Percentiles rank a stretch among this genome's conserved stretches.
phyloP scores from a whole-genome alignment of 1,140 invertebrate genomes.

The Heterodera carotae region DNA sequence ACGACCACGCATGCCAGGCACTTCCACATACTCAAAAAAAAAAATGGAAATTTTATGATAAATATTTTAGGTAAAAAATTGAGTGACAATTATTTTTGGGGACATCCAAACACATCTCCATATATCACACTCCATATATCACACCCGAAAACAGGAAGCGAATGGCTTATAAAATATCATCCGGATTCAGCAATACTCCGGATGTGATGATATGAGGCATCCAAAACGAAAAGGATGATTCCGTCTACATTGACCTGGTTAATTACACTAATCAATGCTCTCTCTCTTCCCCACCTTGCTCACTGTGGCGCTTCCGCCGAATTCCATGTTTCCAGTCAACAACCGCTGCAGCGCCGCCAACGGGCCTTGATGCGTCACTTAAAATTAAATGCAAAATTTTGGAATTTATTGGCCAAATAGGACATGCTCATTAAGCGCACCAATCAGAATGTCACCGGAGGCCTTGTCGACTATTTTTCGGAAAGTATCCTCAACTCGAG shows the following conservation, averaged over 20 bases:
- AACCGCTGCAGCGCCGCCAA: neutral
- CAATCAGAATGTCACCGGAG: neutral
- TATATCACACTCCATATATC: no score
- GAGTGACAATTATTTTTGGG: no score
- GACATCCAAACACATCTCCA: no score
- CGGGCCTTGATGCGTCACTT: constrained; percentile 11
- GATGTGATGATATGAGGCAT: no score
- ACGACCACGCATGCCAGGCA: neutral
- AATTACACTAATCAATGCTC: no score
- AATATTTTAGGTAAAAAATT: no score
- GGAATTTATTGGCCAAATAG: no score
- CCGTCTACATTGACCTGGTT: no score
- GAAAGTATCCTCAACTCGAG: constrained; percentile 3
- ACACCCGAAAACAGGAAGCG: no score
- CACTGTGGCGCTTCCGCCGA: constrained; percentile 4
- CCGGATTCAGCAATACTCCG: no score
- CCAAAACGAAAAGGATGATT: no score
- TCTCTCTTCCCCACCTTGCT: constrained; percentile 20
- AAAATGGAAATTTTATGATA: neutral
- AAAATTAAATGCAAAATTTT: neutral
- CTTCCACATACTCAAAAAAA: constrained; percentile 19
- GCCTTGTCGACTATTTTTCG: constrained; percentile 4
- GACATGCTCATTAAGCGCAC: neutral
- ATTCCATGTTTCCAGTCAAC: neutral
- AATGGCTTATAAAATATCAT: no score